Evolutionary conservation across 2,888 invertebrate species (phyloP), one percentile per base, ranked within the genome.

Genomic region (Anthophora plumipes): DNA sequence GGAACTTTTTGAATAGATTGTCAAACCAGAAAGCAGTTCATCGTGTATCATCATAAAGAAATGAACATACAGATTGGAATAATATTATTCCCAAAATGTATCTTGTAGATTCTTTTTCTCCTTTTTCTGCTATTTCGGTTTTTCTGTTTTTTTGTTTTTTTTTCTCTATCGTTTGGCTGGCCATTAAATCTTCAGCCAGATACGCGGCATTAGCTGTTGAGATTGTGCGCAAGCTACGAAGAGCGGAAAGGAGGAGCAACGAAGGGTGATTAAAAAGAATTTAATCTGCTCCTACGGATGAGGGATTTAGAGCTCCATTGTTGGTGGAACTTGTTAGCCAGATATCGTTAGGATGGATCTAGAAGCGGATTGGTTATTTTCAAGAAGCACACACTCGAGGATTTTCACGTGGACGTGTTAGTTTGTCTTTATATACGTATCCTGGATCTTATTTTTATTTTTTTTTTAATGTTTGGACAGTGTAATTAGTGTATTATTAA

Each of bases 311-410:
- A 43, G 57, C 25, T 39, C 39, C 14, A 41, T 59, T 59, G 73
- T 73, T 50, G 39, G 67, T 31, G 76, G 57, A 76, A 72, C 63
- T 76, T 76, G 72, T 76, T 43, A 71, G 39, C 17, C 43, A 59
- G 50, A 73, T 67, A 66, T 52, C 43, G 63, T 55, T 66, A 43
- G 37, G 31, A 63, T 37, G 37, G 39, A 52, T 52, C 52, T 31
- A 41, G 12, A 22, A 37, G 59, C 20, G 48, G 46, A 60, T 67
- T 55, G 54, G 39, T 67, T 67, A 25, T 41, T 55, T 54, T 41
- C 22, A n/a, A 54, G 20, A 46, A 43, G 17, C 17, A 6, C 11
- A 17, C 14, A 7, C n/a, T 14, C 39, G 14, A 59, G 7, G 59
- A 20, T 59, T 37, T 37, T 8, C 14, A n/a, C 17, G 17, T 31